Base-by-base conservation (phyloP, 2,113 vertebrate species). In the Chamaetylas fuelleborni region DNA sequence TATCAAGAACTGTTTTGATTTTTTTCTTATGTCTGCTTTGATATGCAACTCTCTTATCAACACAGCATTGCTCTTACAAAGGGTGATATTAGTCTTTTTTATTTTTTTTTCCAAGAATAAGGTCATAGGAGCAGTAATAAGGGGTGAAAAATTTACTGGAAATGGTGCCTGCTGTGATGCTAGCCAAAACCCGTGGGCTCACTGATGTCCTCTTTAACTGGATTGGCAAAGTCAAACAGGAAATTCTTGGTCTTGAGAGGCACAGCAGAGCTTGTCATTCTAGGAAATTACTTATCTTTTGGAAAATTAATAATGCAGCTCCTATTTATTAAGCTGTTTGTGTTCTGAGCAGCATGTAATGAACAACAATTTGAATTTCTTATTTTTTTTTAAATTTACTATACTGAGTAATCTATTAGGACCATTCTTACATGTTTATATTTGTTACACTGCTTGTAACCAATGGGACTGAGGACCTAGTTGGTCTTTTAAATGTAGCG, bases 21-120 rank as follows among this genome's bases (percentile, higher is more conserved):
- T 92, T 74, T 86, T 90, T 90, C 88, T 92, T 92, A 58, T 18
- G 48, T 95, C 62, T 86, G 90, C 90, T 79, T 90, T 87, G 76
- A 66, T 86, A 76, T 4, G 71, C 86, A 80, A 19, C 85, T 86
- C 71, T 94, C 81, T 94, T 81, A 60, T 90, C 43, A 48, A 56
- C 76, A 88, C 42, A 25, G 77, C 92, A 94, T 96, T 96, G 90
- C 90, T 96, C 80, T 96, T 90, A 84, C 19, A 34, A 90, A 91
- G 61, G 48, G 53, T 86, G 53, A 86, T 58, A 18, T 45, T 84
- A 64, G 22, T 78, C 14, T 91, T 20, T 54, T 82, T 47, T 8
- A 57, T 92, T 78, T 89, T 74, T 93, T 81, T 89, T 81, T 60
- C 92, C 72, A 78, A 94, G 85, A 83, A 50, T 81, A 79, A 88